These are phyloP conservation scores for Ridgeia piscesae DNA, from an alignment of 1,140 invertebrate genomes.

Conservation along the genomic window DNA sequence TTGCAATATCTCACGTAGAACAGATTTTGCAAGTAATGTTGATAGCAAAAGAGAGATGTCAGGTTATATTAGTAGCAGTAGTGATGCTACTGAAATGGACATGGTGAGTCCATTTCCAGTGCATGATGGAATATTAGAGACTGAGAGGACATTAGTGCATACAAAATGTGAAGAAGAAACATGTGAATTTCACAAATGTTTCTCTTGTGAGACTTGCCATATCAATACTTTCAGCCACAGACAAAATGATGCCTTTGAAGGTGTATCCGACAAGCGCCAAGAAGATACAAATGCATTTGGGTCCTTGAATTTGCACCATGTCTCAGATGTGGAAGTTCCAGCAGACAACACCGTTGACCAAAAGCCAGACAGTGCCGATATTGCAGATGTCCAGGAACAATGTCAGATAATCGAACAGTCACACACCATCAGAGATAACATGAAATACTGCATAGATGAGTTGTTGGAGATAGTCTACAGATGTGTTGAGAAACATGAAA, in stretches of 20 bases:
- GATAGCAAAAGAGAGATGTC: background rate
- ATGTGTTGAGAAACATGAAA: background rate
- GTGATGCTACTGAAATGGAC: background rate
- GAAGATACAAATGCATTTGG: background rate
- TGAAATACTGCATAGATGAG: background rate
- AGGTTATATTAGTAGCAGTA: background rate
- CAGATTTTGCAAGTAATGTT: background rate
- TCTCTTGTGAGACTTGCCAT: too few relatives aligned
- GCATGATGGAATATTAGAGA: background rate
- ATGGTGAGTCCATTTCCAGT: background rate
- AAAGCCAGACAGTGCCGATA: background rate
- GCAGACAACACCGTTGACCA: background rate
- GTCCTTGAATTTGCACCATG: background rate
- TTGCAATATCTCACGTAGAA: background rate
- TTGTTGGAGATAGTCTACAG: background rate
- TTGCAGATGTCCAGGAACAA: background rate
- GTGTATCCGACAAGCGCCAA: background rate
- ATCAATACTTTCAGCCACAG: too few relatives aligned
- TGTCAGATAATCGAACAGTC: background rate
- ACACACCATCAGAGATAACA: background rate
- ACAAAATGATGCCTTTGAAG: too few relatives aligned
- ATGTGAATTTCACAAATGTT: background rate
- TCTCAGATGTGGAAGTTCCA: background rate
- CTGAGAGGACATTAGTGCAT: background rate
- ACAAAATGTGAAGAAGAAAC: background rate